phyloP scores from a whole-genome alignment of 2,113 vertebrate species.

The Orthonyx spaldingii region DNA sequence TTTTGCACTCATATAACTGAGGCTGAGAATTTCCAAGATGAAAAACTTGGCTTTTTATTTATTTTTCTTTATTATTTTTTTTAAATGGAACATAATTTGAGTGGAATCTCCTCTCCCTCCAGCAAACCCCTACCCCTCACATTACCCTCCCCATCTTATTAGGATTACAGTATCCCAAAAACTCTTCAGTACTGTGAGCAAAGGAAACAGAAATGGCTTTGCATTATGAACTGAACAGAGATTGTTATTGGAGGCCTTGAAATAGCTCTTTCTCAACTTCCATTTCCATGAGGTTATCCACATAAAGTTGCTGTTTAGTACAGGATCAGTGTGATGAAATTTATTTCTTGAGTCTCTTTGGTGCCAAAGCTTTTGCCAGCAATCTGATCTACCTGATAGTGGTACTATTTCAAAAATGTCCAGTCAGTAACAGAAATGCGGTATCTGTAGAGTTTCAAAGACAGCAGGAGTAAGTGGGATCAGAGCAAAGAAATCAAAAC shows the following conservation, averaged over 20 bases:
- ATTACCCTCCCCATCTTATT: slow-evolving; percentile 24
- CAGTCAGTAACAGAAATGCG: slow-evolving; percentile 54
- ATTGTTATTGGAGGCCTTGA: slow-evolving; percentile 77
- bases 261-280: slow-evolving; percentile 78
- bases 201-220: slow-evolving; percentile 69
- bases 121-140: slow-evolving; percentile 53
- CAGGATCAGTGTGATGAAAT: slow-evolving; percentile 79
- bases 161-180: slow-evolving; percentile 52
- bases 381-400: slow-evolving; percentile 79
- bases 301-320: slow-evolving; percentile 73
- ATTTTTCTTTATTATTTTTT: slow-evolving; percentile 43
- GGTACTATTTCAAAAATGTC: slow-evolving; percentile 75
- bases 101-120: slow-evolving; percentile 58
- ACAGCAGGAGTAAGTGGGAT: not conserved
- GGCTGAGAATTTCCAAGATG: slow-evolving; percentile 62
- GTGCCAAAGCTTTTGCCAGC: slow-evolving; percentile 76
- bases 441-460: slow-evolving; percentile 44
- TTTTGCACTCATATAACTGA: slow-evolving; percentile 70
- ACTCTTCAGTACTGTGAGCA: slow-evolving; percentile 48
- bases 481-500: not conserved
- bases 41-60: slow-evolving; percentile 49
- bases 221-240: slow-evolving; percentile 73
- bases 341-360: slow-evolving; percentile 81
- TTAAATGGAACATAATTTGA: slow-evolving; percentile 62
- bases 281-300: slow-evolving; percentile 75